Evolutionary conservation across 1,140 invertebrate species (phyloP), one percentile per base, ranked within the genome.

Genomic region (Tetraneura akinire): DNA sequence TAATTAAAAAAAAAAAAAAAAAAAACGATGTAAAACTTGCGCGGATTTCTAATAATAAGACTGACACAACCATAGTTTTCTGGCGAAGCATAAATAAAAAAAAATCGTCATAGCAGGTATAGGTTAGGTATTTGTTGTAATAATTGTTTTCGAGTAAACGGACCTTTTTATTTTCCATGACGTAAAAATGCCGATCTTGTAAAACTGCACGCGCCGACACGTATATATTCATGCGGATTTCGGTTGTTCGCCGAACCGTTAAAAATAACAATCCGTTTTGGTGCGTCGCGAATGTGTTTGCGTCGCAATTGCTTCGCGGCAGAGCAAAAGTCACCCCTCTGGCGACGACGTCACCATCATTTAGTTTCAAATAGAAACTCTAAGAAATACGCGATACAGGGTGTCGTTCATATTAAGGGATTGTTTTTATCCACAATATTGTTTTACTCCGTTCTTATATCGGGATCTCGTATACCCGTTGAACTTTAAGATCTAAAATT

Each of bases 311-410:
- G 29, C 23, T 71, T 47, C 68, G 9, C 68, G 9, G 66, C 42
- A 14, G 18, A 53, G 47, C 32, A 73, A 73, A 73, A 73, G 47
- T 73, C 47, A 71, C 68, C 70, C 70, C 49, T 32, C 70, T 18
- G 51, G 29, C 32, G 51, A 14, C 32, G 51, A 14, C 21, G 26
- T 21, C 53, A n/a, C 23, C 51, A 53, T 57, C 57, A 42, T 32
- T 74, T 57, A 32, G 51, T 32, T 57, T 76, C 73, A n/a, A 29
- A 53, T 37, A 51, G 23, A 10, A 71, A 51, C 16, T 51, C 68
- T 6, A 57, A 57, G 51, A 37, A 37, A 45, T 37, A 21, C 21
- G 1, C 21, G 32, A 62, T 53, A 74, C 29, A 57, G 71, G 71
- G 32, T 57, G 71, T 51, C n/a, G n/a, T 9, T n/a, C 9, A 10